Evolutionary conservation across 2,113 vertebrate species (phyloP).

Genomic region (Lamprologus speciosus): DNA sequence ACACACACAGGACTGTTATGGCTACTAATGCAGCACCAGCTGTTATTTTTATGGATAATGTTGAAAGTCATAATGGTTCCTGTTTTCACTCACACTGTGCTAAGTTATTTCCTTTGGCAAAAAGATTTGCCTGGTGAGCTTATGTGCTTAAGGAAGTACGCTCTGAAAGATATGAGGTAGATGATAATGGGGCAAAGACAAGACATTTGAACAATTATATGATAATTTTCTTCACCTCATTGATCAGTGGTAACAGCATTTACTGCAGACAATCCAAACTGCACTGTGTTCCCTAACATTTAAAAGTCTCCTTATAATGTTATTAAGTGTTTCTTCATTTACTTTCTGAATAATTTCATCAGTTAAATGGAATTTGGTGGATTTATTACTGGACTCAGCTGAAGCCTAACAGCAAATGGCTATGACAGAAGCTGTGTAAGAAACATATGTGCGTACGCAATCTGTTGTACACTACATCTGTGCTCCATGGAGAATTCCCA

Average conservation of each 20-base stretch:
- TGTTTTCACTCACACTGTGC: background rate
- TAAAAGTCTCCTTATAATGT: background rate
- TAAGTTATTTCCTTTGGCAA: background rate
- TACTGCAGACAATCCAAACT: background rate
- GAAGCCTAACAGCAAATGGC: background rate
- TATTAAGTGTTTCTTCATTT: conserved; percentile 1
- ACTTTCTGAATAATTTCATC: background rate
- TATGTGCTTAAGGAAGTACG: background rate
- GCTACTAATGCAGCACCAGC: background rate
- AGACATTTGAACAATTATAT: background rate
- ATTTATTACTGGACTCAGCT: conserved; percentile 3
- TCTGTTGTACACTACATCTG: conserved; percentile 15
- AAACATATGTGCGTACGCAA: background rate
- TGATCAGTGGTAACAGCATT: background rate
- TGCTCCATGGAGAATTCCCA: conserved; percentile 22
- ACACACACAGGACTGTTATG: background rate
- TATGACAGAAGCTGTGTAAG: background rate
- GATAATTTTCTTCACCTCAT: background rate
- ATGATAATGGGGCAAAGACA: background rate
- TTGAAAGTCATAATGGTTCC: background rate
- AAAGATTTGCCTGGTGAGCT: background rate
- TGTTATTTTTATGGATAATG: background rate
- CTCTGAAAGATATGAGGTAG: background rate
- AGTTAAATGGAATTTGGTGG: conserved; percentile 10
- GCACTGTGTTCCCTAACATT: background rate